Evolutionary conservation across 2,888 invertebrate species (phyloP).

Genomic region (Clistopyga incitator): DNA sequence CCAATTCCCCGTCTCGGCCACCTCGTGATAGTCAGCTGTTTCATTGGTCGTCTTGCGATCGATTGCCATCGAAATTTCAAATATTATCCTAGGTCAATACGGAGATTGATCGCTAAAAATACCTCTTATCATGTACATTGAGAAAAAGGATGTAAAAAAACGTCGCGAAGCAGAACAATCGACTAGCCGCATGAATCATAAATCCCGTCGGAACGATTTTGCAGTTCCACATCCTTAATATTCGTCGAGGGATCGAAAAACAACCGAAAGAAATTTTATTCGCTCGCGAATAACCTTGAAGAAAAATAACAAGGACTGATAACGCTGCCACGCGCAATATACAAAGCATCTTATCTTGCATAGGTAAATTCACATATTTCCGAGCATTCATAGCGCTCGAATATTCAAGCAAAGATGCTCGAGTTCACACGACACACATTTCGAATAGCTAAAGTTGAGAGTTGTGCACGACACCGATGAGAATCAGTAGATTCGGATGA

Average conservation of each 20-base stretch:
- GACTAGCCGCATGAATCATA: not conserved
- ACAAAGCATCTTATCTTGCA: not conserved
- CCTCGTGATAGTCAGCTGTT: constrained; percentile 77
- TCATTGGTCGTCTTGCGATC: constrained; percentile 48
- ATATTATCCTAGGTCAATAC: constrained; percentile 18
- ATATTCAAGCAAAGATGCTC: not conserved
- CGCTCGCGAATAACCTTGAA: not conserved
- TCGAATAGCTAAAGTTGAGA: not conserved
- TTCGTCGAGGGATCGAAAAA: not conserved
- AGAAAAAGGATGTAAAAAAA: not conserved
- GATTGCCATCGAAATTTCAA: constrained; percentile 14
- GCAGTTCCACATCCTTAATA: not conserved
- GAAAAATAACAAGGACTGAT: no score
- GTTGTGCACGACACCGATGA: not conserved
- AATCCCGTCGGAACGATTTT: constrained; percentile 1
- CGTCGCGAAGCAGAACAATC: not conserved
- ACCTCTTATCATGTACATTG: not conserved
- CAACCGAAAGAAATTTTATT: not conserved
- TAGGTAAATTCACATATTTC: not conserved
- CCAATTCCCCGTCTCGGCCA: constrained; percentile 75
- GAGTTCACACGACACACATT: not conserved
- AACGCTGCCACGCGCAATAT: not conserved
- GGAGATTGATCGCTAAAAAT: not conserved
- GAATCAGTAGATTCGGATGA: not conserved
- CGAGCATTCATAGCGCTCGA: not conserved